These are phyloP conservation scores for Aspidiotus rigidus DNA, from an alignment of 2,888 invertebrate species.

Conservation along the genomic window DNA sequence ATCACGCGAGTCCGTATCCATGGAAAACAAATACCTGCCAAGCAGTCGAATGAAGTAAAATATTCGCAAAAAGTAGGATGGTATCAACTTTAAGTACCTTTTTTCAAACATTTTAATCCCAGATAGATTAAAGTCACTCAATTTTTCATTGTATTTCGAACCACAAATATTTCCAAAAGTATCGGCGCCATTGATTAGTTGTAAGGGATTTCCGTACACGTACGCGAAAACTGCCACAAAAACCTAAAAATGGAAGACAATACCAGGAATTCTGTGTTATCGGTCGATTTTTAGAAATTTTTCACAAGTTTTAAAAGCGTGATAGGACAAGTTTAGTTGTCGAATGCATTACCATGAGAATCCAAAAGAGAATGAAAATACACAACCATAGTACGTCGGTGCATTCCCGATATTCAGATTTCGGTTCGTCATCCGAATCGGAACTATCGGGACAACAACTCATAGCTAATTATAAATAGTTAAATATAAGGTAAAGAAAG, in stretches of 20 bases:
- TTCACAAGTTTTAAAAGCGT: background rate
- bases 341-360: constrained; percentile 60
- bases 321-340: background rate
- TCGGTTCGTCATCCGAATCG: constrained; percentile 42
- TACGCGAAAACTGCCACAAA: constrained; percentile 77
- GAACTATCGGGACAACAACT: constrained; percentile 43
- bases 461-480: constrained; percentile 20
- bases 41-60: constrained; percentile 23
- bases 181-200: constrained; percentile 83
- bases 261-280: background rate
- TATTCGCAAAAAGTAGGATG: background rate
- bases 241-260: constrained; percentile 50
- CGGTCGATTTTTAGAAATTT: background rate
- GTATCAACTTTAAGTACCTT: constrained; percentile 26
- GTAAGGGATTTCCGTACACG: constrained; percentile 75
- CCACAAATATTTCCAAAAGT: constrained; percentile 94
- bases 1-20: constrained; percentile 67
- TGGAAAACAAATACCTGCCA: constrained; percentile 64
- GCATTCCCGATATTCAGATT: constrained; percentile 57
- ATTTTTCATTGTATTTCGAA: constrained; percentile 63
- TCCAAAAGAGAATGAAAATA: constrained; percentile 70
- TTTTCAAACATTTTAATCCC: constrained; percentile 71
- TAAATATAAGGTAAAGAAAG: too few species aligned
- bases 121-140: constrained; percentile 62
- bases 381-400: constrained; percentile 76